Base-by-base conservation (phyloP, 2,888 invertebrate species). In the Agrochola litura region DNA sequence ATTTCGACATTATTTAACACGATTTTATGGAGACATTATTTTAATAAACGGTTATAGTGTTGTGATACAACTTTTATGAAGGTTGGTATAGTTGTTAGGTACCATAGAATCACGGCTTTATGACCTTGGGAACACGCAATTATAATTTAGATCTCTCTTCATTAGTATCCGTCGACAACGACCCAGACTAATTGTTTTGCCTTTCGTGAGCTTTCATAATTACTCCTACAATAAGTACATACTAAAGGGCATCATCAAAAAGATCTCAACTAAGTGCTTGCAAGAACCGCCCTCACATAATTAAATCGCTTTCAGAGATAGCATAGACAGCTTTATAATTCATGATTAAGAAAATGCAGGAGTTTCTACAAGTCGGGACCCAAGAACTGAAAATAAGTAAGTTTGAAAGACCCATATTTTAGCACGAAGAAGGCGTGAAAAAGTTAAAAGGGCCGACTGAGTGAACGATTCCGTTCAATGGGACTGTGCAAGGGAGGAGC, bases 381-480 rank as follows among this genome's bases (percentile, higher is more conserved):
- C 69, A 71, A 37, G 81, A 84, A 88, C 74, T 82, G 72, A 77
- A 82, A 73, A 76, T 81, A 83, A 85, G 86, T 85, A 85, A 88
- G 82, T 86, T 89, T 77, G 73, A 86, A 86, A 81, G 76, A 84
- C 85, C 88, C 90, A 91, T 91, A 91, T 92, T 90, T 92, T 89
- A 90, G 84, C 77, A 77, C 80, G 81, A 88, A 89, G 88, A 89
- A 87, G 89, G 91, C 90, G 90, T 90, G 91, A 92, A 92, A 90
- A 91, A 92, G 90, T 92, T 90, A 89, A 92, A 92, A 91, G 89
- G 86, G 90, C 86, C 89, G 90, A 89, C 89, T 90, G 91, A 90
- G 89, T 89, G 91, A 92, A 89, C 90, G 90, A 90, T 89, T 88
- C 79, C 82, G 77, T 82, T 73, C 81, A 74, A 78, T 79, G 67